Percentiles rank a stretch among this genome's conserved stretches.
Conservation (phyloP, 2,797 vertebrate species). For the Peromyscus melanophrys region DNA sequence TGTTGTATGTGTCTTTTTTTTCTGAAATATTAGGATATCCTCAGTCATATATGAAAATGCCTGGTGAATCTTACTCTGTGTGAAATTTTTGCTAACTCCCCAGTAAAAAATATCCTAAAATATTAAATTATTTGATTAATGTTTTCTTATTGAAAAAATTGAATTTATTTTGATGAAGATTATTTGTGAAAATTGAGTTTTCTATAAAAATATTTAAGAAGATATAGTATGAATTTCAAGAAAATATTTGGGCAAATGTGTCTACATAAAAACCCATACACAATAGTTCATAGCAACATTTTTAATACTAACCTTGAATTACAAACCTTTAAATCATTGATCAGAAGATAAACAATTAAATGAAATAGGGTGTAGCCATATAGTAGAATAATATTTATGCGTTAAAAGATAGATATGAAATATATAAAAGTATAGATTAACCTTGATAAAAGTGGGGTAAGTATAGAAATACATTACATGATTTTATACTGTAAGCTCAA, state of each 20-base stretch:
- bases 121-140: neutral
- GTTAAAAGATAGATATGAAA: too few relatives aligned
- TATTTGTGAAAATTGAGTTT: conserved; percentile 68
- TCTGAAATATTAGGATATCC: neutral
- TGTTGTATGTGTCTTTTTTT: neutral
- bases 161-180: neutral
- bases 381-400: too few relatives aligned
- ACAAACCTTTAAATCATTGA: too few relatives aligned
- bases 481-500: too few relatives aligned
- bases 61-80: neutral
- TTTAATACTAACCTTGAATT: too few relatives aligned
- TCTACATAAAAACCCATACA: too few relatives aligned
- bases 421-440: too few relatives aligned
- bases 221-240: neutral
- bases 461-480: too few relatives aligned
- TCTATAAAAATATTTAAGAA: conserved; percentile 17
- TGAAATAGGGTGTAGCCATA: too few relatives aligned
- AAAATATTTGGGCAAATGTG: conserved; percentile 66
- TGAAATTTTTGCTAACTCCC: neutral
- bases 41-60: neutral
- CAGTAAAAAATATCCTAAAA: neutral
- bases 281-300: too few relatives aligned
- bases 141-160: neutral
- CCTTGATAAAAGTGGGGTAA: too few relatives aligned
- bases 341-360: too few relatives aligned